Conservation (phyloP, 2,113 vertebrate species). For the Alaudala cheleensis region DNA sequence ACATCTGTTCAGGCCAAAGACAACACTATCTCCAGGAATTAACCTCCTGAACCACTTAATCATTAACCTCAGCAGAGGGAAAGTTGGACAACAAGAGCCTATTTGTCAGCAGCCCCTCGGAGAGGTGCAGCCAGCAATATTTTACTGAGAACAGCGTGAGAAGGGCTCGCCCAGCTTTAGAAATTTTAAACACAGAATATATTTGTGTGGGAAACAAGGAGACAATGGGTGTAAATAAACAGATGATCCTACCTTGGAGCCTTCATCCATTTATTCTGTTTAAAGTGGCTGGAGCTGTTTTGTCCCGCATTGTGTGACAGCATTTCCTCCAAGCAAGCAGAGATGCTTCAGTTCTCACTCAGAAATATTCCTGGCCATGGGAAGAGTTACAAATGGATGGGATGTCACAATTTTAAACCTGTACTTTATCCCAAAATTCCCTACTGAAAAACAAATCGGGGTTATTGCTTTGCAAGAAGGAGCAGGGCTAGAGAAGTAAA, state of each 20-base stretch:
- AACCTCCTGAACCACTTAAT: slow-evolving; percentile 91
- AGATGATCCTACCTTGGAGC: slow-evolving; percentile 64
- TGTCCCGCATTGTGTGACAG: background rate
- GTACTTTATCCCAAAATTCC: background rate
- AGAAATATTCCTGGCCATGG: background rate
- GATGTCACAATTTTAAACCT: background rate
- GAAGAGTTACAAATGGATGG: background rate
- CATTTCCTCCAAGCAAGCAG: background rate
- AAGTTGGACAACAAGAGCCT: slow-evolving; percentile 91
- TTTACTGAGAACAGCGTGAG: slow-evolving; percentile 93
- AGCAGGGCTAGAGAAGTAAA: background rate
- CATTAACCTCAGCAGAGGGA: slow-evolving; percentile 91
- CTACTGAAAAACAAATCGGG: background rate
- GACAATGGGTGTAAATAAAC: slow-evolving; percentile 75
- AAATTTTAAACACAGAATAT: slow-evolving; percentile 76
- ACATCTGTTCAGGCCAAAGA: slow-evolving; percentile 96
- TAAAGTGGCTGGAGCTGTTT: background rate
- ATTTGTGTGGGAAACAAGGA: slow-evolving; percentile 82
- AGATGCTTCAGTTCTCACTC: background rate
- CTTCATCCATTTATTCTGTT: background rate
- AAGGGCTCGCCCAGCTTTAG: slow-evolving; percentile 79
- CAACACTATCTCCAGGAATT: slow-evolving; percentile 92
- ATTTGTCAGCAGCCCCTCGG: slow-evolving; percentile 87
- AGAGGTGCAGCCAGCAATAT: slow-evolving; percentile 83
- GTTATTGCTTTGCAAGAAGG: background rate